Conservation (phyloP, 2,113 vertebrate species). For the Diadophis punctatus region DNA sequence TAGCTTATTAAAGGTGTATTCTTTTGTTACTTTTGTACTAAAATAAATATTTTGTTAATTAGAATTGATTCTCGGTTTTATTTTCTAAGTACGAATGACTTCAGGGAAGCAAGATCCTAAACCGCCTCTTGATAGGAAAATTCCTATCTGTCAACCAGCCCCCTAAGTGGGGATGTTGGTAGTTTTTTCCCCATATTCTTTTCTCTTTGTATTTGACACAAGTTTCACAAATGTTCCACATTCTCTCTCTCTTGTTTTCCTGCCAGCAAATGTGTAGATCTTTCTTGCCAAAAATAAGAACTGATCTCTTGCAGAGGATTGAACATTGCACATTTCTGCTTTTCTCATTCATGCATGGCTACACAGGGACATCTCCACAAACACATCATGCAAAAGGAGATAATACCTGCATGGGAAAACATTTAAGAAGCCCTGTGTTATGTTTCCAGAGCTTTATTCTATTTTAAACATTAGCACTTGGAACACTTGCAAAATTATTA, state of each 20-base stretch:
- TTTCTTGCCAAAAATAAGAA: not conserved
- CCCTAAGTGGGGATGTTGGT: not conserved
- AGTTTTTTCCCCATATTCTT: not conserved
- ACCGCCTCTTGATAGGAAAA: too few relatives aligned
- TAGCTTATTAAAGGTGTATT: too few relatives aligned
- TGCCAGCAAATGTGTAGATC: not conserved
- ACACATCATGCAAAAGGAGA: not conserved
- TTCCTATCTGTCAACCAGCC: too few relatives aligned
- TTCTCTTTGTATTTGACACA: not conserved
- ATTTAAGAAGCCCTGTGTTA: not conserved
- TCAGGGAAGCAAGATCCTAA: too few relatives aligned
- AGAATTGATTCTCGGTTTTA: too few relatives aligned
- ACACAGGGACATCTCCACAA: not conserved
- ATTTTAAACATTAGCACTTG: not conserved
- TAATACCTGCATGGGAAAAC: not conserved
- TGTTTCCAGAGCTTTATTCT: not conserved
- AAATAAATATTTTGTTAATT: too few relatives aligned
- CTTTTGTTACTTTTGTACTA: too few relatives aligned
- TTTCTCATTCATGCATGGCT: not conserved
- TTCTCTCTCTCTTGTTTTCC: not conserved
- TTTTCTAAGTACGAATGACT: too few relatives aligned
- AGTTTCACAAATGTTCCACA: not conserved
- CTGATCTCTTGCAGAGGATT: not conserved
- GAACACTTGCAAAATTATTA: not conserved
- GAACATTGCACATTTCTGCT: not conserved